Conservation (phyloP, 2,113 vertebrate genomes). For the Kobus ellipsiprymnus region DNA sequence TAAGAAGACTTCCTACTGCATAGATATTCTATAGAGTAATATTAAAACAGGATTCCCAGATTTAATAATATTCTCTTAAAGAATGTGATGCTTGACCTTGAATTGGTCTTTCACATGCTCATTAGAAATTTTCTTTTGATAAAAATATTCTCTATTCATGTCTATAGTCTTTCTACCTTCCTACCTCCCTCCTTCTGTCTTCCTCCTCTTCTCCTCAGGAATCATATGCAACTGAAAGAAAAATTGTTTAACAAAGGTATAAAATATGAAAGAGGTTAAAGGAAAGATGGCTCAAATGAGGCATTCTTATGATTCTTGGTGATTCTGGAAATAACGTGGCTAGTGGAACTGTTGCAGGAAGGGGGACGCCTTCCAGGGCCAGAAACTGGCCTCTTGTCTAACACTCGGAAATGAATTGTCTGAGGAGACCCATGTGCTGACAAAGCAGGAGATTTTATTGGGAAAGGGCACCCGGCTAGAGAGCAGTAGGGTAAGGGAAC, state of each 20-base stretch:
- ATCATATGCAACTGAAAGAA: background rate
- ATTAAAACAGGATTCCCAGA: background rate
- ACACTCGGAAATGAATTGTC: background rate
- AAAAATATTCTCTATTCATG: background rate
- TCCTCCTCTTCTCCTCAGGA: background rate
- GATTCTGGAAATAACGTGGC: background rate
- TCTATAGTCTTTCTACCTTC: background rate
- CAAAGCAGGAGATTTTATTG: background rate
- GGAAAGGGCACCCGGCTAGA: background rate
- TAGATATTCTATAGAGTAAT: background rate
- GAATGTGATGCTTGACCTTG: background rate
- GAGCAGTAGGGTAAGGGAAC: background rate
- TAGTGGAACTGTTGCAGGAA: background rate
- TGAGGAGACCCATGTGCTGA: background rate
- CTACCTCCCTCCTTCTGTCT: background rate
- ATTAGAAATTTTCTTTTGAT: background rate
- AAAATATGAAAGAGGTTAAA: background rate
- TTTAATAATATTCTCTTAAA: background rate
- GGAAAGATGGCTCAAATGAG: background rate
- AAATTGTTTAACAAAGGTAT: background rate
- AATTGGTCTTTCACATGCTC: background rate
- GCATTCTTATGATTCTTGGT: background rate
- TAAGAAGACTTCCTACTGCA: background rate
- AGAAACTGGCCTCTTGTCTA: background rate
- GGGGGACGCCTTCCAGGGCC: background rate